Base-by-base conservation (phyloP, 2,113 vertebrate genomes). In the Equus quagga region DNA sequence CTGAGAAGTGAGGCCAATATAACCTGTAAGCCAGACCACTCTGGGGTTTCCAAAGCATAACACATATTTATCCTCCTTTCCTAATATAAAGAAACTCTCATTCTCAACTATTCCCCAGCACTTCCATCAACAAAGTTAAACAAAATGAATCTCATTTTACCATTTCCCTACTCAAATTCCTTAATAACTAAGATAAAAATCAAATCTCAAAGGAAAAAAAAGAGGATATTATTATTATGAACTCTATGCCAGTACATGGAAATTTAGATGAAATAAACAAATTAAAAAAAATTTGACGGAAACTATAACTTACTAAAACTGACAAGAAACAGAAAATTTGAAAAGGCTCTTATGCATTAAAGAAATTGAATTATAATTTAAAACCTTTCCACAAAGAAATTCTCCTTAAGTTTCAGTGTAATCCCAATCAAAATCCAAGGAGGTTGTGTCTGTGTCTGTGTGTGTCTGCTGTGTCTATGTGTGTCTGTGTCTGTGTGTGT, bases 251-350 rank as follows among this genome's bases (percentile, higher is more conserved):
- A 72, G 17, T 58, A 78, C 6, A 23, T 65, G 26, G 46, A 76
- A 67, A 67, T 67, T 44, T 56, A 54, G 5, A 56, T 44, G 62
- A 80, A 56, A 79, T 14, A 12, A 72, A 92, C 24, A 54, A 31
- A 93, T 28, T 51, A 44, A 80, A 67, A 91, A 80, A 51, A 84
- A 49, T 67, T 93, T 83, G 21, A 56, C 64, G 49, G 78, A 86
- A 93, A 79, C 78, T 6, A 31, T 51, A 91, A 91, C 85, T 88
- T 73, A 60, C 65, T 92, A 86, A 93, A 86, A 67, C 51, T 58
- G 81, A 65, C n/a, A 58, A 80, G 46, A 90, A 44, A 76, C 1
- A 76, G 46, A 69, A 56, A 56, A 56, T 69, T 6, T 78, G 9
- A 46, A 86, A 69, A 65, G 49, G 21, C 13, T 9, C 28, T 26